A percentile compares a stretch with the other conserved stretches of the same genome.
Evolutionary conservation across 2,888 invertebrate genomes (phyloP).

Genomic region (Acanthosepion esculentum): DNA sequence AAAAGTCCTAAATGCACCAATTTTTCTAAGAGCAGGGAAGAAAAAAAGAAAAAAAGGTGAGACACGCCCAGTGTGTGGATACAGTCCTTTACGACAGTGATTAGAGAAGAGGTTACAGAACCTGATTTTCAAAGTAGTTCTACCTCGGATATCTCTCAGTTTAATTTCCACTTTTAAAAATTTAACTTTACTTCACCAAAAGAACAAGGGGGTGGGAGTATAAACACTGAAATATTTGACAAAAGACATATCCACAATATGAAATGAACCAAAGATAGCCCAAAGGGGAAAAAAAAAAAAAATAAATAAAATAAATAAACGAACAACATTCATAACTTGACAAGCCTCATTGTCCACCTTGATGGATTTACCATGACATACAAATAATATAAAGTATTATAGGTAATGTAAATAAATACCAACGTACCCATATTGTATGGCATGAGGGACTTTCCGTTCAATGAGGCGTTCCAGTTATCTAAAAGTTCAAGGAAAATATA

Average conservation of each 20-base stretch:
- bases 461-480: constrained; percentile 47
- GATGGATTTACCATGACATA: background rate
- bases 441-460: constrained; percentile 46
- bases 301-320: background rate
- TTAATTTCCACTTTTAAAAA: too few relatives aligned
- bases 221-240: too few relatives aligned
- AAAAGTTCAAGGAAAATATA: constrained; percentile 45
- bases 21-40: background rate
- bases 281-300: background rate
- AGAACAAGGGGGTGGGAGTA: too few relatives aligned
- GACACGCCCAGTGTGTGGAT: too few relatives aligned
- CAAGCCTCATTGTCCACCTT: background rate
- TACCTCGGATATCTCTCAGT: background rate
- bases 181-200: too few relatives aligned
- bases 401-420: constrained; percentile 25
- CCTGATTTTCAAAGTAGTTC: background rate
- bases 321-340: background rate
- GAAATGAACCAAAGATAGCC: background rate
- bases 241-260: background rate
- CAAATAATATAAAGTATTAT: background rate
- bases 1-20: too few relatives aligned
- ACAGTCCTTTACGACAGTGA: background rate
- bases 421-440: constrained; percentile 47
- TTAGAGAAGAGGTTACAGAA: background rate
- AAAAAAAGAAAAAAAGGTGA: background rate